Evolutionary conservation across 2,113 vertebrate genomes (phyloP), one percentile per base, ranked within the genome.

Genomic region (Mandrillus leucophaeus): DNA sequence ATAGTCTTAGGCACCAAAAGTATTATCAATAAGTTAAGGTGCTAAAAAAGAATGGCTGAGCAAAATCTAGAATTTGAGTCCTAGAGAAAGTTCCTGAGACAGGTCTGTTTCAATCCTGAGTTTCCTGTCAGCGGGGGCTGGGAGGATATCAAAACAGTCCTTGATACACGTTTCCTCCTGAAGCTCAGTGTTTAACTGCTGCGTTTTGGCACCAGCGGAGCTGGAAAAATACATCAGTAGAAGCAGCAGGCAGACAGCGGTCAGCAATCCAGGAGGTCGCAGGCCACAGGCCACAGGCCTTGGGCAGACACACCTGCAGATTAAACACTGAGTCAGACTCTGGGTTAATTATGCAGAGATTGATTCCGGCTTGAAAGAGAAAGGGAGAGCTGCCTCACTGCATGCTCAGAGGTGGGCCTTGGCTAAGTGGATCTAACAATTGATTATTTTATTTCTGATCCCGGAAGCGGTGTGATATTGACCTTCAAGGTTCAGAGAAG

Each of bases 401-500:
- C 68, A 35, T 4, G 9, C 66, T 48, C n/a, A 38, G 68, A 82
- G 68, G 40, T 13, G 32, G 17, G 64, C 86, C 70, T 75, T 7
- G 1, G 70, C 52, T 91, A 85, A 92, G 35, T 48, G n/a, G 59
- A 73, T 32, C 88, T 83, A 59, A 92, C 0, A 1, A 92, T 3
- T 17, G 32, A 85, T 80, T 14, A 0, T 81, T 96, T 95, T 23
- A 80, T 90, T 83, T 84, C 83, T 57, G 50, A 48, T 81, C 32
- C 79, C 89, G 84, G 27, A 89, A 89, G 90, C 50, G 50, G 38
- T 59, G 30, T 16, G 17, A 40, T 52, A 66, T 12, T 94, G 84
- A 89, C 80, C 68, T 86, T 94, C 73, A 82, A 82, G 83, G 48
- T 64, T 84, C 82, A 70, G 55, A 85, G 55, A 55, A 40, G n/a